Base-by-base conservation (phyloP, 2,888 invertebrate genomes). In the Thera obeliscata region DNA sequence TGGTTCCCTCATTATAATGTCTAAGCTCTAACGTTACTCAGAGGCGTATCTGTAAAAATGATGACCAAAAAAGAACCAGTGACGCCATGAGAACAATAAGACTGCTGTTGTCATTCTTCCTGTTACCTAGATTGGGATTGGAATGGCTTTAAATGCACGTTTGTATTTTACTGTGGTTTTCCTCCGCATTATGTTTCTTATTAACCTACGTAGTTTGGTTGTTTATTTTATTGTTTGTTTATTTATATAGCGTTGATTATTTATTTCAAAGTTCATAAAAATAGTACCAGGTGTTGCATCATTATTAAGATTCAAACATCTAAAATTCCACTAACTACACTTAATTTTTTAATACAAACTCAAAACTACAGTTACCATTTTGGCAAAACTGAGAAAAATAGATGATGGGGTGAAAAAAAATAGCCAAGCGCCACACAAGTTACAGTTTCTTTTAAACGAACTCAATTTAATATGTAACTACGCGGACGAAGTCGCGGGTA, bases 61-160 rank as follows among this genome's bases (percentile, higher is more conserved):
- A 41, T 7, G 41, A 41, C 7, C 1, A 41, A 22, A 12, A 2
- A 50, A 49, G 50, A 33, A 52, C 48, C 12, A 56, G 12, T 41
- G n/a, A 41, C n/a, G 2, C 55, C 11, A 11, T 38, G 38, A 35
- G 9, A 56, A 48, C 48, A 58, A 57, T 46, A 9, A 58, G 9
- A 41, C 35, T 60, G 6, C 41, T n/a, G 35, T 7, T 48, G 38
- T 35, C n/a, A 54, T 55, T 63, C 56, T 63, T 63, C 62, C 62
- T 63, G 62, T 63, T 59, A 7, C 46, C 11, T 48, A 49, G n/a
- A 1, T 57, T 54, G 41, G 8, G 7, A 41, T 43, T 43, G 11
- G 35, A n/a, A 46, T 36, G 43, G 3, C 33, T 33, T 3, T 7
- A 41, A 9, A 9, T 38, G 38, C 6, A 2, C 49, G 22, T 43